Evolutionary conservation across 2,888 invertebrate species (phyloP), one percentile per base, ranked within the genome.

Genomic region (Phyllotreta cruciferae): DNA sequence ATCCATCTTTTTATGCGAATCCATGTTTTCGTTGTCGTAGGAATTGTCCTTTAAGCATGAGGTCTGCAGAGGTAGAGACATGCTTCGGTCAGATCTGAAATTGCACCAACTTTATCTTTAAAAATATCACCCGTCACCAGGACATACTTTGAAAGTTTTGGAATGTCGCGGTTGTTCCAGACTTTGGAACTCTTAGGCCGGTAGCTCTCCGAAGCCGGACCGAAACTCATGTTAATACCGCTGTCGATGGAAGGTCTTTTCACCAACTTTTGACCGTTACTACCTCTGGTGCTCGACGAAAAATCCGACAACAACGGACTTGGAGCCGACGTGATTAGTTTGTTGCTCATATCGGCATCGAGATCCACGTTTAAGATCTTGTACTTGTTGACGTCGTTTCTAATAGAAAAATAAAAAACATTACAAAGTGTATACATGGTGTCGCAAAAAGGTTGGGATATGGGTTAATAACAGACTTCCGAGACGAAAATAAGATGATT

Each of bases 191-290:
- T 79, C 60, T 77, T 77, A 14, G 71, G 70, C 63, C 77, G 71
- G 34, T 78, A 72, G 67, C 77, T 80, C 63, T 81, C 81, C 1
- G 78, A 74, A 14, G 78, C 78, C 55, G 79, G 78, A 36, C 78
- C 80, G 62, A 77, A 78, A 55, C 78, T 77, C 86, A 92, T 87
- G 71, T 91, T 89, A 69, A 92, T 92, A 8, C 92, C 92, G 73
- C 91, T 91, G 74, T 92, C 91, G 42, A 91, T 88, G 0, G 91
- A 92, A 0, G 91, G 89, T 56, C 91, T 82, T 76, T 92, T 91
- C 36, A 89, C 87, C 49, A 90, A 83, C 70, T 79, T 77, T 57
- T 78, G 78, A 38, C 74, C 73, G 52, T 74, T 76, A 54, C 72
- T 74, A 47, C 77, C 75, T 62, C 77, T 75, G 24, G 75, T 78